Percentiles rank a stretch among this genome's conserved stretches.
These are phyloP conservation scores for Notospermus geniculatus DNA, from an alignment of 1,140 invertebrate species.

Conservation along the genomic window DNA sequence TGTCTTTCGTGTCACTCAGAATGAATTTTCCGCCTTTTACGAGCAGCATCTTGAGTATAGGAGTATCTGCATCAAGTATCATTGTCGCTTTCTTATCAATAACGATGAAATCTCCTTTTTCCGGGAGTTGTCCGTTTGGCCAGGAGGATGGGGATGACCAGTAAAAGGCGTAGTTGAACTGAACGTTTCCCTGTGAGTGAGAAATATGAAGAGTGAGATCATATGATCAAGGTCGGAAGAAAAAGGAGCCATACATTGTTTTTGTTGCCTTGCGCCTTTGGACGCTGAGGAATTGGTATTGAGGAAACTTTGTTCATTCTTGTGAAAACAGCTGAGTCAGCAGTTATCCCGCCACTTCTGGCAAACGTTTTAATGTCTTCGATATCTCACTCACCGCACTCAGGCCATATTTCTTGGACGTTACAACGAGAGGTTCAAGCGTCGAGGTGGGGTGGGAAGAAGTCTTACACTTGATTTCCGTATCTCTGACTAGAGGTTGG, in stretches of 20 bases:
- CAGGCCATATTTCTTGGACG: constrained; percentile 16
- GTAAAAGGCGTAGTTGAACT: constrained; percentile 21
- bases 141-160: constrained; percentile 26
- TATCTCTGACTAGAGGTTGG: neutral
- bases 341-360: too few relatives aligned
- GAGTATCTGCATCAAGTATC: constrained; percentile 23
- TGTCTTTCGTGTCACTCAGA: constrained; percentile 25
- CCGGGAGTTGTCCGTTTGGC: constrained; percentile 18
- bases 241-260: too few relatives aligned
- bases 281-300: too few relatives aligned
- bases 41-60: constrained; percentile 23
- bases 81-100: constrained; percentile 18
- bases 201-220: too few relatives aligned
- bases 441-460: constrained; percentile 20
- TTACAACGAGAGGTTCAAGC: constrained; percentile 18
- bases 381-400: too few relatives aligned
- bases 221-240: too few relatives aligned
- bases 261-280: too few relatives aligned
- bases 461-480: constrained; percentile 27
- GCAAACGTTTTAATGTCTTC: too few relatives aligned
- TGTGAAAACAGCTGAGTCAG: too few relatives aligned
- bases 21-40: constrained; percentile 24
- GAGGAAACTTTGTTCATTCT: too few relatives aligned
- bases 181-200: neutral
- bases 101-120: constrained; percentile 23